Conservation (phyloP, 2,113 vertebrate genomes). For the Chloroceryle aenea region DNA sequence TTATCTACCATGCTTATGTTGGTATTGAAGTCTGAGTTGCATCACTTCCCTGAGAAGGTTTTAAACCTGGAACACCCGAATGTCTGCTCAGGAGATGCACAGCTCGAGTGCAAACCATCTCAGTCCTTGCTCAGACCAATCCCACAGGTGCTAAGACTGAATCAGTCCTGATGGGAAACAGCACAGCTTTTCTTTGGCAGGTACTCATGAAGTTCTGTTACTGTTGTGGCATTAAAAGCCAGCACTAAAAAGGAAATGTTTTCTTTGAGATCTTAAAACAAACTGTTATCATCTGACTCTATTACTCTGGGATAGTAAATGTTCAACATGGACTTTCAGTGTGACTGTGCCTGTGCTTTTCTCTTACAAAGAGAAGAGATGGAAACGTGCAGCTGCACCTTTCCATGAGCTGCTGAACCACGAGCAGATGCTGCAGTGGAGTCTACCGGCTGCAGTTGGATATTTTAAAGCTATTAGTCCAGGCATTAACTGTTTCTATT, state of each 20-base stretch:
- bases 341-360: background rate
- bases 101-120: background rate
- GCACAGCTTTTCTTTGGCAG: background rate
- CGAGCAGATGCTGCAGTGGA: no score
- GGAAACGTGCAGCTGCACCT: background rate
- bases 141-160: background rate
- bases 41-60: background rate
- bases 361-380: background rate
- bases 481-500: background rate
- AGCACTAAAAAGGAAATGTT: background rate
- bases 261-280: background rate
- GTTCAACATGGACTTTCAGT: background rate
- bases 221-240: background rate
- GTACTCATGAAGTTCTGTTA: background rate
- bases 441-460: background rate
- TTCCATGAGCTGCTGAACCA: background rate
- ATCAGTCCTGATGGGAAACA: background rate
- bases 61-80: background rate
- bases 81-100: background rate
- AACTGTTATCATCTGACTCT: accelerated
- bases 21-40: background rate
- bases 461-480: background rate
- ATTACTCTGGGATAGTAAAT: background rate
- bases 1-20: background rate
- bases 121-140: background rate